phyloP scores from a whole-genome alignment of 1,140 invertebrate genomes.

The Laupala kohalensis region DNA sequence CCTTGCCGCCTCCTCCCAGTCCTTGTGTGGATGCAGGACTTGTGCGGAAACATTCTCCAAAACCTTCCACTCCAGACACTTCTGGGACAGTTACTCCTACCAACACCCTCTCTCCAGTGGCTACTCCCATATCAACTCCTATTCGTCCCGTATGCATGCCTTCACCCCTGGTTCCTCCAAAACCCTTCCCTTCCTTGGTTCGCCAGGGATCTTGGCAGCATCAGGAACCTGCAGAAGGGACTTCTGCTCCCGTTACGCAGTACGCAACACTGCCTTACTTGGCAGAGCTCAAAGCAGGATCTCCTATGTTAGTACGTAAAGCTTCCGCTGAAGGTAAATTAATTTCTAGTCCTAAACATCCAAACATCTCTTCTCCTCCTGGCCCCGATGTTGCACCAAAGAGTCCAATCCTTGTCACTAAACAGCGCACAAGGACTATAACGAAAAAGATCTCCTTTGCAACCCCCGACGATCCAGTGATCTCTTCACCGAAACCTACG shows the following conservation, averaged over 20 bases:
- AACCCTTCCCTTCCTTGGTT: conserved; percentile 1
- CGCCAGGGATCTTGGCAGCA: conserved; percentile 12
- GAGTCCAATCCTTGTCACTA: conserved; percentile 13
- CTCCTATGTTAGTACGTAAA: conserved; percentile 14
- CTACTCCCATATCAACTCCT: conserved; percentile 4
- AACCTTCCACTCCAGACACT: conserved; percentile 23
- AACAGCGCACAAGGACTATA: conserved; percentile 10
- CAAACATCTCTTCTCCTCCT: conserved; percentile 4
- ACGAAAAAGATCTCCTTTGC: conserved; percentile 24
- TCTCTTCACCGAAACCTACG: neutral
- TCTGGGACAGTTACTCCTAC: conserved; percentile 20
- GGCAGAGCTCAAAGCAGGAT: conserved; percentile 29
- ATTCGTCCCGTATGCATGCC: neutral
- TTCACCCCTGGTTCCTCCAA: conserved; percentile 16
- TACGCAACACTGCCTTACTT: conserved; percentile 27
- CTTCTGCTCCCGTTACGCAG: conserved; percentile 16
- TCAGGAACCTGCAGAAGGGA: conserved; percentile 8
- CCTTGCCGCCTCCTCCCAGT: conserved; percentile 51
- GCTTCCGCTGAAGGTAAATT: neutral
- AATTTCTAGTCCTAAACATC: conserved; percentile 1
- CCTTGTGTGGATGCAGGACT: conserved; percentile 28
- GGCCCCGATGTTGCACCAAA: conserved; percentile 11
- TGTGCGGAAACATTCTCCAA: conserved; percentile 28
- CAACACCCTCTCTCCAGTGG: conserved; percentile 4
- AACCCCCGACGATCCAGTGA: conserved; percentile 10